phyloP scores from a whole-genome alignment of 2,113 vertebrate species.

The Lichenostomus cassidix region DNA sequence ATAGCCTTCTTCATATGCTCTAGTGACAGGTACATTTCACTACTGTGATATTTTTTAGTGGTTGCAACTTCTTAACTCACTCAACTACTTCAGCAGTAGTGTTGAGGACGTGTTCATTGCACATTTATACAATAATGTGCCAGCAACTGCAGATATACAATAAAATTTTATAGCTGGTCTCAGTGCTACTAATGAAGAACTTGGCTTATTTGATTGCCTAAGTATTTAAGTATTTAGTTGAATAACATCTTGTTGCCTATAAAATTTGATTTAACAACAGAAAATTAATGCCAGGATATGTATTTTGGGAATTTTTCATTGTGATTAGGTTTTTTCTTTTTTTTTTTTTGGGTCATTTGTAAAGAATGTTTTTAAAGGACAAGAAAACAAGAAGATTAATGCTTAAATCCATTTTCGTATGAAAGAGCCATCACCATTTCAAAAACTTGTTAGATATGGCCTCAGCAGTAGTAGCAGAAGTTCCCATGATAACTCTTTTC shows the following conservation, averaged over 20 bases:
- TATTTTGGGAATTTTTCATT: not conserved
- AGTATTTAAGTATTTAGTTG: not conserved
- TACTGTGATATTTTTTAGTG: not conserved
- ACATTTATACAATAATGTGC: not conserved
- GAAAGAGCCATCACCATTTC: not conserved
- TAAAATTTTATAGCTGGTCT: not conserved
- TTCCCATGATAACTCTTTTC: slow-evolving; percentile 4
- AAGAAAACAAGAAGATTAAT: not conserved
- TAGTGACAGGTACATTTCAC: not conserved
- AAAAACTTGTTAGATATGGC: not conserved
- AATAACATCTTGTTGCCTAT: not conserved
- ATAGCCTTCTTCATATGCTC: not conserved
- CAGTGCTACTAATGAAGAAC: not conserved
- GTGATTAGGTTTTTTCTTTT: too few species aligned
- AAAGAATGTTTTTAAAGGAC: not conserved
- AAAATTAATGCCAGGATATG: not conserved
- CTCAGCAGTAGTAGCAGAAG: not conserved
- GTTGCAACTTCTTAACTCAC: not conserved
- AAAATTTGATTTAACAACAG: not conserved
- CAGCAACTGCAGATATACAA: not conserved
- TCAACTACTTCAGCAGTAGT: not conserved
- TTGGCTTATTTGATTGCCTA: not conserved
- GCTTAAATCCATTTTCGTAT: not conserved
- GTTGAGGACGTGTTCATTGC: not conserved
- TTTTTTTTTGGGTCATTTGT: not conserved